Evolutionary conservation across 2,888 invertebrate genomes (phyloP).

Genomic region (Tipula vernalis): DNA sequence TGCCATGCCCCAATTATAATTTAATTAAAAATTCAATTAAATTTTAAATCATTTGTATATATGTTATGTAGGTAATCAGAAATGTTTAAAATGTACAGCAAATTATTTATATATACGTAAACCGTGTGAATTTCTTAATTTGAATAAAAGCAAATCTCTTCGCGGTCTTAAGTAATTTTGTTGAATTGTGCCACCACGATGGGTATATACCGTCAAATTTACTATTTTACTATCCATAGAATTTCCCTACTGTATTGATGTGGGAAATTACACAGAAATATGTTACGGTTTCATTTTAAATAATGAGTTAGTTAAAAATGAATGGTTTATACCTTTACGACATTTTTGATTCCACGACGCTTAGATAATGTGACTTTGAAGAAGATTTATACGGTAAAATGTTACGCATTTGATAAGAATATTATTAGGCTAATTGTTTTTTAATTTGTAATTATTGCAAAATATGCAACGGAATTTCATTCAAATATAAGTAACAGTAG

Average conservation of each 20-base stretch:
- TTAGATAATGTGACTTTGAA: neutral
- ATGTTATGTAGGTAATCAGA: neutral
- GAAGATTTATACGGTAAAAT: neutral
- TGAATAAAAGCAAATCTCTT: neutral
- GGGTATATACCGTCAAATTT: neutral
- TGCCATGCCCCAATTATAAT: neutral
- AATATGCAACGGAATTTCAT: too few relatives aligned
- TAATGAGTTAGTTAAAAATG: neutral
- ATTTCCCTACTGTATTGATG: neutral
- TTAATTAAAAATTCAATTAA: neutral
- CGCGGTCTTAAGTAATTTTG: neutral
- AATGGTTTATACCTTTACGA: neutral
- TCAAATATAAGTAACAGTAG: too few relatives aligned
- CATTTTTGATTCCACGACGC: neutral
- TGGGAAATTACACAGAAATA: neutral
- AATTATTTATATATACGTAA: neutral
- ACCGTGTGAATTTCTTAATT: neutral
- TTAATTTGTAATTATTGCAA: neutral
- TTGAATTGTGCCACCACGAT: neutral
- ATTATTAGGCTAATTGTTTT: neutral
- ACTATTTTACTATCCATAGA: neutral
- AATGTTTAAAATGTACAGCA: neutral
- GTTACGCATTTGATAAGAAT: neutral
- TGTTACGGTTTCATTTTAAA: neutral
- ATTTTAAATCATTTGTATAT: neutral